Evolutionary conservation across 2,797 vertebrate genomes (phyloP).

Genomic region (Betta splendens): DNA sequence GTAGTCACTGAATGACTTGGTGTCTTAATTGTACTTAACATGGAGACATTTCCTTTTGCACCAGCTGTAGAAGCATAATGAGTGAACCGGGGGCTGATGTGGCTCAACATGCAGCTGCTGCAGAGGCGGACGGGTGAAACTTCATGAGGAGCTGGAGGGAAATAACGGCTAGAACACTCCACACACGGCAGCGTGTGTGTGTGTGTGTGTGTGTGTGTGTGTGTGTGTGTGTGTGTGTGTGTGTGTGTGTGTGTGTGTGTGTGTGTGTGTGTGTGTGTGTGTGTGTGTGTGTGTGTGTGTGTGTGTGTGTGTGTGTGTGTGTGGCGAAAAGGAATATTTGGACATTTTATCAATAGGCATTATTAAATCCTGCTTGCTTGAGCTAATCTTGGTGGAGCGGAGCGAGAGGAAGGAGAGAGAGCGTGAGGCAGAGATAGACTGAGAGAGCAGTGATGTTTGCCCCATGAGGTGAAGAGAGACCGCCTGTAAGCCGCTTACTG

Average conservation of each 20-base stretch:
- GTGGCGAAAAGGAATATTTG: conserved; percentile 84
- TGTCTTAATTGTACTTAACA: no score
- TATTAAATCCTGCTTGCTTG: conserved; percentile 87
- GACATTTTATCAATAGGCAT: conserved; percentile 88
- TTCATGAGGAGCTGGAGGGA: conserved; percentile 42
- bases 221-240: conserved; percentile 47
- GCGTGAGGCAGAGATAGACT: conserved; percentile 45
- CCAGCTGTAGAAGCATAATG: no score
- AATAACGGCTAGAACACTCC: conserved; percentile 48
- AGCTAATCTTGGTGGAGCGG: conserved; percentile 81
- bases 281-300: conserved; percentile 36
- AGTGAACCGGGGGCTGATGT: no score
- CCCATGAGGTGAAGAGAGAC: conserved; percentile 94
- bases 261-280: conserved; percentile 42
- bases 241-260: conserved; percentile 40
- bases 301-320: conserved; percentile 31
- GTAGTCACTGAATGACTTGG: no score
- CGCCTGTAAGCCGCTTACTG: conserved; percentile 99
- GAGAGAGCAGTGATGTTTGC: conserved; percentile 75
- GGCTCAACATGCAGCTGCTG: no score
- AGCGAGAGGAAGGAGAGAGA: conserved; percentile 50
- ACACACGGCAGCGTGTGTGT: conserved; percentile 44
- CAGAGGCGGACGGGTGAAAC: no score
- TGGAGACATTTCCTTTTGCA: no score
- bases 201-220: conserved; percentile 35